Base-by-base conservation (phyloP, 2,888 invertebrate species). In the Escarpia spicata region DNA sequence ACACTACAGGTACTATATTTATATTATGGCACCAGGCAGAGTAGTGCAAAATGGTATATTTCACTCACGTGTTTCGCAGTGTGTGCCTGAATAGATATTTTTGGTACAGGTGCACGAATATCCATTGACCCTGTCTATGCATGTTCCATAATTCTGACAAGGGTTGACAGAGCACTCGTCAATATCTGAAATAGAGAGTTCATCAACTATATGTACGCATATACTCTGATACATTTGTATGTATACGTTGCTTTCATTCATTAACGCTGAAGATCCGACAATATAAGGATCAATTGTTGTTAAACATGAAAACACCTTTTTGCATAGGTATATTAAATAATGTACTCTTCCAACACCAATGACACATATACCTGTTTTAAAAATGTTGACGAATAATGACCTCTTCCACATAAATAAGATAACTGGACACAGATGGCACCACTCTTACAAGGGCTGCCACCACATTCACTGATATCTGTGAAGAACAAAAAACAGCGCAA, bases 101-200 rank as follows among this genome's bases (percentile, higher is more conserved):
- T 15, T 19, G 45, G 52, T 43, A 91, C 91, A 91, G 2, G 12
- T 45, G 91, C 91, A 91, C 2, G 31, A 45, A 44, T 91, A 91
- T 26, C 91, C 52, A 52, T 43, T 52, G 44, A 91, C 45, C 10
- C 45, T n/a, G 15, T 91, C 52, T n/a, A 15, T 44, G n/a, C 91
- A 91, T 19, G 91, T 45, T 19, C 91, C 91, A 43, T 37, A 91
- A 52, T 91, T 91, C 91, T 43, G 15, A 44, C 91, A 91, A 45
- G 91, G 91, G 43, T n/a, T 91, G 44, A 19, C 26, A 12, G 52
- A 12, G n/a, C 91, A 91, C 43, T 91, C 91, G n/a, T 91, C n/a
- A 19, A 45, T 91, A 91, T 91, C 91, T 91, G 15, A 75, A 75
- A 75, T 19, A 19, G 3, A 75, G 19, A 6, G 75, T 19, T 19